Evolutionary conservation across 2,888 invertebrate species (phyloP).

Genomic region (Nomada fucata): DNA sequence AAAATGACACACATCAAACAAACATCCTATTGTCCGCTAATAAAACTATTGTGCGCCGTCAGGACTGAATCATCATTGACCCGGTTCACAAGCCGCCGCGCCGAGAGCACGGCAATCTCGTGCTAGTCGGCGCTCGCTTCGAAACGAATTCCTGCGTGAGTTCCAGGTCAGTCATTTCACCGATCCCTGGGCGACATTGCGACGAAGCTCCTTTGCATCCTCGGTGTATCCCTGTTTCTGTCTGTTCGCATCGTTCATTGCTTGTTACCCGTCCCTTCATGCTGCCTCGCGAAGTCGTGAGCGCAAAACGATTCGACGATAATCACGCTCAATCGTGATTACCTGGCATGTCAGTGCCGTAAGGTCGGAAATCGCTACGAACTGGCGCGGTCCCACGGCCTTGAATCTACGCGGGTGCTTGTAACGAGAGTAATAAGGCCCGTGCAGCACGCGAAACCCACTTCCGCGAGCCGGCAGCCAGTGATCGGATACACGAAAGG

Average conservation of each 20-base stretch:
- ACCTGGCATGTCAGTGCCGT: conserved; percentile 71
- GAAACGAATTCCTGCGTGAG: conserved; percentile 40
- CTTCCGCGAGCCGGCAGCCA: conserved; percentile 40
- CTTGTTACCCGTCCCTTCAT: not conserved
- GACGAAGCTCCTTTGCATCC: conserved; percentile 5
- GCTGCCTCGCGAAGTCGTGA: not conserved
- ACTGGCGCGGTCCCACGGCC: conserved; percentile 75
- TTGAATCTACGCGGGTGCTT: conserved; percentile 60
- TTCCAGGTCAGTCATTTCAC: conserved; percentile 42
- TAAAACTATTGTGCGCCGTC: conserved; percentile 29
- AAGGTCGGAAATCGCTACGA: conserved; percentile 70
- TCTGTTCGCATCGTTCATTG: conserved; percentile 9
- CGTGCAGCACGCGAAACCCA: conserved; percentile 51
- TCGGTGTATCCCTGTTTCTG: not conserved
- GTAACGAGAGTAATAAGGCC: conserved; percentile 62
- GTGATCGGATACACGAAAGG: not conserved
- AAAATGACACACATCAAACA: conserved; percentile 20
- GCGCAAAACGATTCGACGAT: conserved; percentile 8
- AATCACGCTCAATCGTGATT: conserved; percentile 66
- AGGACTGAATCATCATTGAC: conserved; percentile 25
- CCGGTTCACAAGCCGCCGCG: conserved; percentile 22
- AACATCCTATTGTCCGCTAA: conserved; percentile 15
- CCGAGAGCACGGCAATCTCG: not conserved
- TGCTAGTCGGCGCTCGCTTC: not conserved
- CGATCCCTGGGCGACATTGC: conserved; percentile 32